Conservation (phyloP, 2,113 vertebrate species). For the Emberiza fucata region DNA sequence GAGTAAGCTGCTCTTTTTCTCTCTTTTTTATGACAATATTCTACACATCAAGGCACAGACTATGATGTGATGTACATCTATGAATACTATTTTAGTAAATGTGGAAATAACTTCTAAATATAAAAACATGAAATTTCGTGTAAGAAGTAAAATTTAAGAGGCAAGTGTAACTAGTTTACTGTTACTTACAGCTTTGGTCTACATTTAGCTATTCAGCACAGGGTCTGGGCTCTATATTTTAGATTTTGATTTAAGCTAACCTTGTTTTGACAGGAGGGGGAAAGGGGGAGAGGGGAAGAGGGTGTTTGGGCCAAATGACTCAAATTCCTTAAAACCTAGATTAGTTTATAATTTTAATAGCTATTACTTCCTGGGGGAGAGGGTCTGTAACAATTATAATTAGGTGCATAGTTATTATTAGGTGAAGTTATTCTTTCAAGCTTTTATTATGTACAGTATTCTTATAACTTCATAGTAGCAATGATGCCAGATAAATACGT, state of each 20-base stretch:
- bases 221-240: neutral
- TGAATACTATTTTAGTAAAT: neutral
- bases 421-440: neutral
- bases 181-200: neutral
- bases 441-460: neutral
- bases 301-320: neutral
- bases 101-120: neutral
- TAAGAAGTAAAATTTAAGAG: neutral
- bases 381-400: neutral
- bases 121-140: neutral
- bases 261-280: neutral
- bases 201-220: neutral
- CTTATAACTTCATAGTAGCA: neutral
- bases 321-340: neutral
- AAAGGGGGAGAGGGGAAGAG: neutral
- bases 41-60: neutral
- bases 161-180: neutral
- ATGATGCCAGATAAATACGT: neutral
- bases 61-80: neutral
- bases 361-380: neutral
- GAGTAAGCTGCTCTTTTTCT: neutral
- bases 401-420: neutral
- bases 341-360: neutral
- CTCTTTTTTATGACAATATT: neutral
- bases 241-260: neutral